Conservation (phyloP, 53 echinoderm and acorn worm species). For the Echinometra lucunter region DNA sequence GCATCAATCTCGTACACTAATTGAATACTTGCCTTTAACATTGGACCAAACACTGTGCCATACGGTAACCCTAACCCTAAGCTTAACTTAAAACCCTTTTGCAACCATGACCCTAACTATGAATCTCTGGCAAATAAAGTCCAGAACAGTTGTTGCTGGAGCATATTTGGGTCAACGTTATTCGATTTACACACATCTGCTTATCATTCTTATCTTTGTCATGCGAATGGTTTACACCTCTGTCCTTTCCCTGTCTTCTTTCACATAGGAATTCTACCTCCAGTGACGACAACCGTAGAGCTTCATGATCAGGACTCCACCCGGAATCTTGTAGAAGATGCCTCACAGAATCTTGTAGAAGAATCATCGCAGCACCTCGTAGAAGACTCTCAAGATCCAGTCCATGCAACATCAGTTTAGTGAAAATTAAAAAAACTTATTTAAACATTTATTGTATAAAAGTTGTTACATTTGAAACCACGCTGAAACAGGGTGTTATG, state of each 20-base stretch:
- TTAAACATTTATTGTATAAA: slow-evolving; percentile 30
- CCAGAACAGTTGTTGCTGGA: too few species aligned
- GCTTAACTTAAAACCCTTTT: too few species aligned
- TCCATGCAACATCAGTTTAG: slow-evolving; percentile 52
- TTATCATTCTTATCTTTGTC: too few species aligned
- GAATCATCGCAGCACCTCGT: not conserved
- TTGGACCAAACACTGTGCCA: too few species aligned
- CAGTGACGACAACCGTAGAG: slow-evolving; percentile 86
- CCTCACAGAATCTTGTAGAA: not conserved
- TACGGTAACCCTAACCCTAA: too few species aligned
- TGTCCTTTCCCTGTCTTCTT: not conserved
- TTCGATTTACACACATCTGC: too few species aligned
- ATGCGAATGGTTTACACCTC: not conserved
- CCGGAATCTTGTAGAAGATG: slow-evolving; percentile 12
- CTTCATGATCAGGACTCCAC: slow-evolving; percentile 71
- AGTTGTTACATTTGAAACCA: slow-evolving; percentile 32
- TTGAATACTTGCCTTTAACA: too few species aligned
- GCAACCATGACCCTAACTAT: too few species aligned
- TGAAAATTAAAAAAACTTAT: not conserved
- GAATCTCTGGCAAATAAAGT: too few species aligned
- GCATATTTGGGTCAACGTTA: too few species aligned
- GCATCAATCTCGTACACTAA: too few species aligned
- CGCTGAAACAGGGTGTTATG: slow-evolving; percentile 52
- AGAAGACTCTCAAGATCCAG: slow-evolving; percentile 17
- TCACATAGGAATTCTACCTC: slow-evolving; percentile 80